phyloP scores from a whole-genome alignment of 2,888 invertebrate genomes.

The Caenorhabditis sp. region DNA sequence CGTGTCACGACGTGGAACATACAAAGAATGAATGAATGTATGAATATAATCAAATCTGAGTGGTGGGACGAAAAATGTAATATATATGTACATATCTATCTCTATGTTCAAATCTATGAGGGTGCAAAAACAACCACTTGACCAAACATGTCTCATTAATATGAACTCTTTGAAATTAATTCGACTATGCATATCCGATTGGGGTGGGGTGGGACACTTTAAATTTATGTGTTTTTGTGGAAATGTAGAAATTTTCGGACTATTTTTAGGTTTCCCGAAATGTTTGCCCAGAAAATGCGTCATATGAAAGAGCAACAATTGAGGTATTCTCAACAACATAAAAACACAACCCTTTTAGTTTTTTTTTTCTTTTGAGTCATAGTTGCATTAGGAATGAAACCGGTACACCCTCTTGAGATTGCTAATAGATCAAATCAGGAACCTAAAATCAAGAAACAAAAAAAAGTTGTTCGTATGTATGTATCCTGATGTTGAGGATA shows the following conservation, averaged over 20 bases:
- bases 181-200: not conserved
- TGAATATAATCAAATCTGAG: not conserved
- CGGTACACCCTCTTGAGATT: no score
- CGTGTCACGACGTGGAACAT: not conserved
- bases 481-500: no score
- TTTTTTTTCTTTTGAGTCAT: no score
- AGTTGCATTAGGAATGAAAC: no score
- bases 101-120: not conserved
- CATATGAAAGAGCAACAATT: no score
- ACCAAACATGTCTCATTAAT: not conserved
- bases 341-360: no score
- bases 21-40: not conserved
- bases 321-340: no score
- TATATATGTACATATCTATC: not conserved
- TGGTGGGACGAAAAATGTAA: not conserved
- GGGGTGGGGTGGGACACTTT: not conserved
- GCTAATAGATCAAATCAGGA: no score
- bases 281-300: no score
- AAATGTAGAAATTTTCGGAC: not conserved
- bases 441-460: no score
- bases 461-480: no score
- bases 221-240: not conserved
- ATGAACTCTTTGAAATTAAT: slow-evolving; percentile 1
- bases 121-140: not conserved
- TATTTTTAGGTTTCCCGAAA: not conserved